These are phyloP conservation scores for Genyomyrus donnyi DNA, from an alignment of 2,113 vertebrate genomes.

Conservation along the genomic window DNA sequence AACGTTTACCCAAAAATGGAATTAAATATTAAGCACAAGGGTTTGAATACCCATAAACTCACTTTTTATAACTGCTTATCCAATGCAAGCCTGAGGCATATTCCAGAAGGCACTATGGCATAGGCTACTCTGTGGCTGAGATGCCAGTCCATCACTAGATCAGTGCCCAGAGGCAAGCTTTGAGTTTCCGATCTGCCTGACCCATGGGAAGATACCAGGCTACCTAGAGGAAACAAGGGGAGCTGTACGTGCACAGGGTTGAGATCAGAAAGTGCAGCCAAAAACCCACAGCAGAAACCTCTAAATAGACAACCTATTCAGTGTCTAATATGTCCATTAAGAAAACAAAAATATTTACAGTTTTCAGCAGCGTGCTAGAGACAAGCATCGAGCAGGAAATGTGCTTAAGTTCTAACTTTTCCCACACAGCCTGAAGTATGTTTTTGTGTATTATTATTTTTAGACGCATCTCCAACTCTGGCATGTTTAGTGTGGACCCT, in stretches of 20 bases:
- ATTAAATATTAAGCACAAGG: not conserved
- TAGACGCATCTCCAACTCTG: not conserved
- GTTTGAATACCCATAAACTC: not conserved
- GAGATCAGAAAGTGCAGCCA: not conserved
- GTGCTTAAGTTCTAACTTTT: not conserved
- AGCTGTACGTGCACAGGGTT: not conserved
- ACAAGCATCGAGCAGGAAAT: not conserved
- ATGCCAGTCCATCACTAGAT: not conserved
- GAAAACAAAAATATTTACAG: not conserved
- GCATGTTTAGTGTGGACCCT: not conserved
- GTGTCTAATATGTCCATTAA: not conserved
- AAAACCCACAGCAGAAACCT: not conserved
- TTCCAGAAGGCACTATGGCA: not conserved
- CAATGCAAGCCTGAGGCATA: not conserved
- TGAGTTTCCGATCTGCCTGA: not conserved
- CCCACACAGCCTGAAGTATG: not conserved
- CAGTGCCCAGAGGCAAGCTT: not conserved
- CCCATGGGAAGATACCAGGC: not conserved
- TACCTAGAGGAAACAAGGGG: not conserved
- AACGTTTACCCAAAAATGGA: not conserved
- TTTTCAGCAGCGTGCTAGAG: not conserved
- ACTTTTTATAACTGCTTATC: not conserved
- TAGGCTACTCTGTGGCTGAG: not conserved
- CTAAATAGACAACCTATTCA: too few relatives aligned
- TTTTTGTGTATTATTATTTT: not conserved